Percentiles rank a stretch among this genome's conserved stretches.
Conservation (phyloP, 92 coral and sea anemone species). For the Blastomussa wellsi region DNA sequence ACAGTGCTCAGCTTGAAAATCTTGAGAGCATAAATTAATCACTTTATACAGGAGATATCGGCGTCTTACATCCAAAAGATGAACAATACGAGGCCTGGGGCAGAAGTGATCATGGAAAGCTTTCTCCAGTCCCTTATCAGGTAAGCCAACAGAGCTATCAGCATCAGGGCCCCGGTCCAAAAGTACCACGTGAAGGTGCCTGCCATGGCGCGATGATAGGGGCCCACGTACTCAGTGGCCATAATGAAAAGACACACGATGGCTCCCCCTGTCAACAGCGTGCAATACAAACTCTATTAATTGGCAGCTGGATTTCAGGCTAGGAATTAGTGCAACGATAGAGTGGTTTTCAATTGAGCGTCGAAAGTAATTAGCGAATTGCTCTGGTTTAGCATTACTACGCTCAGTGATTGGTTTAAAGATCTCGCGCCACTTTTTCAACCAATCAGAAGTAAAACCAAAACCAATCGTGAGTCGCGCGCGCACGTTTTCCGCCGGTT, state of each 20-base stretch:
- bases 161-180: conserved; percentile 82
- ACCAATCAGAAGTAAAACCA: too few species aligned
- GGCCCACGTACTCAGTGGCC: conserved; percentile 92
- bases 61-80: conserved; percentile 82
- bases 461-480: too few species aligned
- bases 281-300: background rate
- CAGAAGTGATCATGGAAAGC: conserved; percentile 76
- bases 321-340: background rate
- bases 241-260: conserved; percentile 88
- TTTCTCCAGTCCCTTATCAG: conserved; percentile 96
- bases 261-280: conserved; percentile 87
- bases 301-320: background rate
- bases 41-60: background rate
- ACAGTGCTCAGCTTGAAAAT: too few species aligned
- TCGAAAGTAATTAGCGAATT: too few species aligned
- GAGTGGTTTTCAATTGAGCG: too few species aligned
- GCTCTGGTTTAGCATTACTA: too few species aligned
- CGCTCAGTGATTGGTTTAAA: too few species aligned
- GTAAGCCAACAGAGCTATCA: conserved; percentile 87
- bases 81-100: conserved; percentile 82
- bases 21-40: too few species aligned
- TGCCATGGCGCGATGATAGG: conserved; percentile 87
- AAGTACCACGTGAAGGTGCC: conserved; percentile 91
- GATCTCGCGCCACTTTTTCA: too few species aligned
- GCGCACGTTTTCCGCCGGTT: too few species aligned